These are phyloP conservation scores for Dinothrombium tinctorium DNA, from an alignment of 1,140 invertebrate species.

Conservation along the genomic window DNA sequence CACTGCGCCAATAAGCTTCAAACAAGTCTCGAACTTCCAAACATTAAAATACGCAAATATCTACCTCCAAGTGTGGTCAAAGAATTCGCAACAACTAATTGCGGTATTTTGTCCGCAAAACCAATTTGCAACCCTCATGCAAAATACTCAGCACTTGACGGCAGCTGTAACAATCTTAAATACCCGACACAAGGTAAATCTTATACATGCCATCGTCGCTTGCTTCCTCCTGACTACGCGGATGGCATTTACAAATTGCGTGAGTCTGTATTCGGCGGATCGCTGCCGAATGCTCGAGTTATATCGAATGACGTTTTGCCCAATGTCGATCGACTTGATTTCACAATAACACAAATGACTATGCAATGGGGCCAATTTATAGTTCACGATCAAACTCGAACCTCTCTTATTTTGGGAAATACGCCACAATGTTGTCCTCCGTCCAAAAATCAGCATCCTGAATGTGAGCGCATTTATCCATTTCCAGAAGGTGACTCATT, in stretches of 20 bases:
- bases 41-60: not conserved
- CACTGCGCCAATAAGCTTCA: not conserved
- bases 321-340: slow-evolving; percentile 50
- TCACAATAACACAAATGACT: slow-evolving; percentile 68
- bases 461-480: not conserved
- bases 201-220: slow-evolving; percentile 54
- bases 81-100: not conserved
- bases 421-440: not conserved
- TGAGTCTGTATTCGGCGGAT: slow-evolving; percentile 38
- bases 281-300: slow-evolving; percentile 37
- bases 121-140: not conserved
- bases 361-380: slow-evolving; percentile 99
- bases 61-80: not conserved
- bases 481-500: slow-evolving; percentile 3
- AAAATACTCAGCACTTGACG: slow-evolving; percentile 61
- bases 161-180: slow-evolving; percentile 81
- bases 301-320: slow-evolving; percentile 38
- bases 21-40: not conserved
- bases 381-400: slow-evolving; percentile 1
- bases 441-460: not conserved
- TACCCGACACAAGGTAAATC: slow-evolving; percentile 80
- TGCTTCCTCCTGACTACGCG: slow-evolving; percentile 74
- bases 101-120: not conserved
- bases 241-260: slow-evolving; percentile 83
- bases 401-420: not conserved